phyloP scores from a whole-genome alignment of 2,888 invertebrate genomes.

The Chymomyza amoena region DNA sequence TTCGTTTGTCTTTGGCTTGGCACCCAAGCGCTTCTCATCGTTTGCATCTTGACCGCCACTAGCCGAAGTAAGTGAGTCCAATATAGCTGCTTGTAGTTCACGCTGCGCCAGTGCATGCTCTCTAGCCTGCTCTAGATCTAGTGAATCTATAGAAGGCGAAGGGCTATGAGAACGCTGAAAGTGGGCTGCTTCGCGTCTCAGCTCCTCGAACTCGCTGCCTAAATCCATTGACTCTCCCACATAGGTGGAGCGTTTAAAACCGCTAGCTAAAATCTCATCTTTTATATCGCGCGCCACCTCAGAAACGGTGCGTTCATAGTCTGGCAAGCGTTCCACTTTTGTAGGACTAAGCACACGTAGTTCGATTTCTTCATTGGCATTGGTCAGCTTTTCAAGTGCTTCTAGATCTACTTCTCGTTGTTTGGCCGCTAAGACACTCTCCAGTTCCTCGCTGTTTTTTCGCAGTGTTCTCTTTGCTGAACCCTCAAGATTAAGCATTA shows the following conservation, averaged over 20 bases:
- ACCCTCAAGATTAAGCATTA: conserved; percentile 66
- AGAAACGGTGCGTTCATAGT: conserved; percentile 72
- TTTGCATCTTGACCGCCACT: conserved; percentile 19
- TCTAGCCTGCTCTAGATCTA: conserved; percentile 40
- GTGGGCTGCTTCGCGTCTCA: conserved; percentile 57
- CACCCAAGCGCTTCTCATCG: conserved; percentile 51
- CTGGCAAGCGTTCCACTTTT: conserved; percentile 26
- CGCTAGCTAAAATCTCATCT: conserved; percentile 60
- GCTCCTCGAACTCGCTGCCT: conserved; percentile 61
- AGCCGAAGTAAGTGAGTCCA: conserved; percentile 65
- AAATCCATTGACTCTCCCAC: conserved; percentile 76
- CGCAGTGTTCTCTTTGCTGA: conserved; percentile 45
- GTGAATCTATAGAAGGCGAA: conserved; percentile 52
- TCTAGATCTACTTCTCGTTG: conserved; percentile 68
- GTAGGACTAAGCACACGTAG: conserved; percentile 56
- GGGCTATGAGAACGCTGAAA: conserved; percentile 73
- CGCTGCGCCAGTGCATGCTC: conserved; percentile 57
- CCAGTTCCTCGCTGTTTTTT: conserved; percentile 58
- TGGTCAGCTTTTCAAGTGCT: conserved; percentile 62
- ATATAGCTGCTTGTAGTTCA: conserved; percentile 70
- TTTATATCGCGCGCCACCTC: conserved; percentile 72
- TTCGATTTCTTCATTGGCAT: conserved; percentile 68
- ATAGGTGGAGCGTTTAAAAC: conserved; percentile 76
- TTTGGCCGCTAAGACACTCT: conserved; percentile 52
- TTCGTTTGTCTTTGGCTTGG: conserved; percentile 65